Conservation (phyloP, 1,140 invertebrate species). For the Euglossa dilemma region DNA sequence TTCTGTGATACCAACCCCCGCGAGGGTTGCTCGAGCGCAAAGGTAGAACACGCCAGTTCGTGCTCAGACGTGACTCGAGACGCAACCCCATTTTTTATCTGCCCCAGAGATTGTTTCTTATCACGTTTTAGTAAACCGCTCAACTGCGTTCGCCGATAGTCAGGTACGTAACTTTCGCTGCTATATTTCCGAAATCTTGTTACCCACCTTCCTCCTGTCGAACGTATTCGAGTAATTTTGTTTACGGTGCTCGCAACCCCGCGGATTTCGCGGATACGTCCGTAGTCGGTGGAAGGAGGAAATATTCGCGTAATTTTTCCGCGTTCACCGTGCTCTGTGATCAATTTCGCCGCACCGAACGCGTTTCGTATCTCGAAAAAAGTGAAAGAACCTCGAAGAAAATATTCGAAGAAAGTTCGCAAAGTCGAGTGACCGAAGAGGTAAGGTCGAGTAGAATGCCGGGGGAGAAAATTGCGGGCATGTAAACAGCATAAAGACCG, state of each 20-base stretch:
- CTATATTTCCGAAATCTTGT: slow-evolving; percentile 15
- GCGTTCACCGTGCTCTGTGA: no score
- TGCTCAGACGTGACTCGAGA: slow-evolving; percentile 77
- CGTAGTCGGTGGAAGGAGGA: neutral
- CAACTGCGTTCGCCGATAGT: neutral
- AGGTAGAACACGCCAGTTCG: slow-evolving; percentile 76
- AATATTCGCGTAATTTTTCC: no score
- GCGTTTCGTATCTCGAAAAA: no score
- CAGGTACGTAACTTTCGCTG: slow-evolving; percentile 40
- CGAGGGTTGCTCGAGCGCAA: slow-evolving; percentile 66
- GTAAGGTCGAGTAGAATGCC: no score
- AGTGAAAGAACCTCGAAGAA: no score
- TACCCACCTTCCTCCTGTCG: neutral
- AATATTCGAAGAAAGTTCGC: no score
- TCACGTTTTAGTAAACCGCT: slow-evolving; percentile 20
- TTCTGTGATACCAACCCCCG: slow-evolving; percentile 72
- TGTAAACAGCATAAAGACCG: no score
- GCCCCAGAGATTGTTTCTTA: slow-evolving; percentile 35
- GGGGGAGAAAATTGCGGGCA: no score
- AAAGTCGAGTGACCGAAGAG: no score
- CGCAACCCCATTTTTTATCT: slow-evolving; percentile 66
- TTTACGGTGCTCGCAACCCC: neutral
- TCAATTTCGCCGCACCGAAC: no score
- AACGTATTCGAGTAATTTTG: neutral
- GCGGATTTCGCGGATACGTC: neutral